phyloP scores from a whole-genome alignment of 2,888 invertebrate genomes.

The Helobdella robusta region DNA sequence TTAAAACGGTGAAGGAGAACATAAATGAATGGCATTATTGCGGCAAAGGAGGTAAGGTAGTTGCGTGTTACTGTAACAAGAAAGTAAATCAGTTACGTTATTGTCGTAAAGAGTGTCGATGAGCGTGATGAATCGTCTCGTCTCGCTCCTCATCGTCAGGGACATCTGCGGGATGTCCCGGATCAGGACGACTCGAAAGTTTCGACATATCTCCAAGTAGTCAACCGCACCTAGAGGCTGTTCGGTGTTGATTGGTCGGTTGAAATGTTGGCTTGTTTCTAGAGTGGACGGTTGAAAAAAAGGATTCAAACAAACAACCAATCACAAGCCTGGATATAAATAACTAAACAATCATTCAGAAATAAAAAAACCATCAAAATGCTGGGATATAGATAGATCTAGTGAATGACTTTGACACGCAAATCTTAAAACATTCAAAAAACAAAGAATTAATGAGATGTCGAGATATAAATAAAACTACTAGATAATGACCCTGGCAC shows the following conservation, averaged over 20 bases:
- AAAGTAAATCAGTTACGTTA: too few species aligned
- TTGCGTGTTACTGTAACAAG: too few species aligned
- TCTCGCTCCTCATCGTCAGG: constrained; percentile 69
- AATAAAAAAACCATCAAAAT: too few species aligned
- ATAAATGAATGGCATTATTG: too few species aligned
- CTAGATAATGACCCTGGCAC: constrained; percentile 61
- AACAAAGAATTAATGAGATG: neutral
- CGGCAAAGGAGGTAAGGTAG: too few species aligned
- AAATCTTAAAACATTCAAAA: constrained; percentile 8
- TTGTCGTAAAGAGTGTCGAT: constrained; percentile 94
- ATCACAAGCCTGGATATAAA: too few species aligned
- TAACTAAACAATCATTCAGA: too few species aligned
- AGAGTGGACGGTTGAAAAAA: neutral
- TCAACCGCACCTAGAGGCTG: constrained; percentile 87
- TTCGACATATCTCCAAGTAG: constrained; percentile 80
- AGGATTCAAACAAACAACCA: too few species aligned
- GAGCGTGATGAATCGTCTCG: constrained; percentile 84
- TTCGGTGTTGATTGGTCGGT: constrained; percentile 25
- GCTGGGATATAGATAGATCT: neutral
- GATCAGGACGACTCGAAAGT: constrained; percentile 88
- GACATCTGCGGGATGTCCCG: constrained; percentile 77
- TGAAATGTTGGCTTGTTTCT: neutral
- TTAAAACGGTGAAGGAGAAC: too few species aligned
- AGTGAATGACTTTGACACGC: neutral
- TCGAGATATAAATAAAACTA: neutral